Base-by-base conservation (phyloP, 2,888 invertebrate genomes). In the Itoplectis maculator region DNA sequence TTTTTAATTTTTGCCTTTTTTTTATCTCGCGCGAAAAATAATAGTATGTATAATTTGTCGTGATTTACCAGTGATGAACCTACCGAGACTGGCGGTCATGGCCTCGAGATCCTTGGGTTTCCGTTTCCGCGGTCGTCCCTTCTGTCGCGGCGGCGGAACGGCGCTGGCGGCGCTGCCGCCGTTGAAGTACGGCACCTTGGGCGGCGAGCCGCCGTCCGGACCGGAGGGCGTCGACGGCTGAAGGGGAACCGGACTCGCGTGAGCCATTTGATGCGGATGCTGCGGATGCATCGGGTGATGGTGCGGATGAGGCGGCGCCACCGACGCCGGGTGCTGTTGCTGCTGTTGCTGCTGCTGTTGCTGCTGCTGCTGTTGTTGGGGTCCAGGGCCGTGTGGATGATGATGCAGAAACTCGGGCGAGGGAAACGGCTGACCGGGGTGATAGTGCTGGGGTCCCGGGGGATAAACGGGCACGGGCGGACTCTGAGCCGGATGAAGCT, bases 91-190 rank as follows among this genome's bases (percentile, higher is more conserved):
- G 72, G 97, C 96, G 72, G 97, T 96, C 96, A 97, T 96, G 81
- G 96, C 95, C 91, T 97, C 97, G 88, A 97, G 95, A 92, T 97
- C 97, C 94, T 97, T 97, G 72, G 97, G 97, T 93, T 98, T 98
- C 94, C 98, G 95, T 94, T 98, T 98, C 92, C 98, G 94, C 45
- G 98, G 98, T 87, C 98, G 94, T 9, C 98, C 98, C 94, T 98
- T 98, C 93, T 98, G 98, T 88, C 98, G 94, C 6, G 97, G 97
- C 87, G 94, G 94, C 35, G 93, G 92, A 5, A 92, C 91, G 0
- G 92, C 87, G 89, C 95, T 91, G 89, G 95, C 95, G 89, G 94
- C 95, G 4, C 89, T 87, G 75, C 94, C 93, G 9, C 95, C 95
- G 88, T 95, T 95, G 92, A 94, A 95, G 91, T 94, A 95, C 65